Evolutionary conservation across 2,797 vertebrate genomes (phyloP).

Genomic region (Labroides dimidiatus): DNA sequence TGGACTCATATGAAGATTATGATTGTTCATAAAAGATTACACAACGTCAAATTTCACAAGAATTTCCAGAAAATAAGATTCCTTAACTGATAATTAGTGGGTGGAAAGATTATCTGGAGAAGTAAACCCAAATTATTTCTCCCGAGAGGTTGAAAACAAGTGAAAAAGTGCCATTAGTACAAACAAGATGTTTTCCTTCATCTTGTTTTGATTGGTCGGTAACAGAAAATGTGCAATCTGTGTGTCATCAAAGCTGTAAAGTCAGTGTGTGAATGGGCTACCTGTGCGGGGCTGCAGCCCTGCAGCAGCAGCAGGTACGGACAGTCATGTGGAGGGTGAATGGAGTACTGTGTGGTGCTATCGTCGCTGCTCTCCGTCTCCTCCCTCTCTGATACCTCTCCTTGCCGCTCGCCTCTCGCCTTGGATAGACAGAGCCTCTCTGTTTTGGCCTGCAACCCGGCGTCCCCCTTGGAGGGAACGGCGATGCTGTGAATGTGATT

Average conservation of each 20-base stretch:
- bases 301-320: slow-evolving; percentile 88
- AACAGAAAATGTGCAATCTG: too few species aligned
- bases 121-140: too few species aligned
- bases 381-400: slow-evolving; percentile 82
- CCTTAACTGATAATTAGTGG: too few species aligned
- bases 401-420: slow-evolving; percentile 70
- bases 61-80: too few species aligned
- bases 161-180: too few species aligned
- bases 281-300: slow-evolving; percentile 83
- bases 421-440: slow-evolving; percentile 72
- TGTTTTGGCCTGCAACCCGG: slow-evolving; percentile 68
- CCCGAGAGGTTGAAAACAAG: too few species aligned
- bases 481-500: slow-evolving; percentile 44
- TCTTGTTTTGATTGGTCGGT: too few species aligned
- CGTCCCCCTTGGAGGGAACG: slow-evolving; percentile 32
- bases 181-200: too few species aligned
- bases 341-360: slow-evolving; percentile 85
- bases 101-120: too few species aligned
- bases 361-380: slow-evolving; percentile 86
- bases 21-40: neutral
- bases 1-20: neutral
- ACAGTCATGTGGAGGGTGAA: slow-evolving; percentile 86
- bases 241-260: too few species aligned
- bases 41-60: too few species aligned
- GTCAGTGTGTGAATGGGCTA: slow-evolving; percentile 58